These are phyloP conservation scores for Phataginus tricuspis DNA, from an alignment of 2,797 vertebrate species.

Conservation along the genomic window DNA sequence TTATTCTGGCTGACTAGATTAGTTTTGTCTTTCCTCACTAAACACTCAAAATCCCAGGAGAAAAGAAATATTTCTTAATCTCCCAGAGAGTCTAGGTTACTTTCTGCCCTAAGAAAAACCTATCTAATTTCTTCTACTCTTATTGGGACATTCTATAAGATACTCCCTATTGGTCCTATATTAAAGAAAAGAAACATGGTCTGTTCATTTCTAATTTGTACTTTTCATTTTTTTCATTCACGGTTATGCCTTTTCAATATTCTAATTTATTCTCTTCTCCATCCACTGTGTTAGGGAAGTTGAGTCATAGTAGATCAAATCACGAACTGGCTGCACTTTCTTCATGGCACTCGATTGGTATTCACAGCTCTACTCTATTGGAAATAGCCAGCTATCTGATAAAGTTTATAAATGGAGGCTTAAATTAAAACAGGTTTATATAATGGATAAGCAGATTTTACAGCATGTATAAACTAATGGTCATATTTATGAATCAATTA, in stretches of 20 bases:
- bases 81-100: not conserved
- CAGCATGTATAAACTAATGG: constrained; percentile 26
- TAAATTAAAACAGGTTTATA: not conserved
- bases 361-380: not conserved
- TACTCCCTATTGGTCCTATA: not conserved
- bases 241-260: not conserved
- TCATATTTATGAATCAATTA: constrained; percentile 38
- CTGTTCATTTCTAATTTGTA: not conserved
- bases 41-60: not conserved
- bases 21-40: not conserved
- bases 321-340: not conserved
- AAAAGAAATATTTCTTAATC: not conserved
- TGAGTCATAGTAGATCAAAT: not conserved
- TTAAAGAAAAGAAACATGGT: not conserved
- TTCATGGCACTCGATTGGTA: not conserved
- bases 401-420: constrained; percentile 29
- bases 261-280: not conserved
- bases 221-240: constrained; percentile 12
- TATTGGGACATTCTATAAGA: not conserved
- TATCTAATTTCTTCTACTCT: not conserved
- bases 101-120: not conserved
- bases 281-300: not conserved
- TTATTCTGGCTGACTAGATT: not conserved
- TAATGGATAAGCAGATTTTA: constrained; percentile 25
- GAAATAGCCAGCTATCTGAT: constrained; percentile 3